Evolutionary conservation across 2,888 invertebrate species (phyloP), one percentile per base, ranked within the genome.

Genomic region (Hypena proboscidalis): DNA sequence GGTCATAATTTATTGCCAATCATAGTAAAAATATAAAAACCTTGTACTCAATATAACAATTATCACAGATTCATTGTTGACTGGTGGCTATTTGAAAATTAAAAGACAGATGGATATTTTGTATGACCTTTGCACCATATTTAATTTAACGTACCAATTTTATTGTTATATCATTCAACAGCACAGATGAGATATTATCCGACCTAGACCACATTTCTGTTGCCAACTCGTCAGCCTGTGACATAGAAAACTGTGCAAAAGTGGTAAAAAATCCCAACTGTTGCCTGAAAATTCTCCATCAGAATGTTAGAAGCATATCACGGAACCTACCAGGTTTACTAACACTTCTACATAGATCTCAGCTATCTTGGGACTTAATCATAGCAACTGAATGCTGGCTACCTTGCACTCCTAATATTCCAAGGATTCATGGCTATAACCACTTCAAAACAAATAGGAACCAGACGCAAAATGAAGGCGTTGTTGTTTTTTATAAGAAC

Each of bases 281-380:
- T 7, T 21, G 40, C 7, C n/a, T 40, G 4, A 40, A 27, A 29
- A 9, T 40, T 2, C 10, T 33, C 10, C 40, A 33, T 7, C 41
- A 41, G 10, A 41, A 41, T 23, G 34, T 41, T 4, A 29, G 41
- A 17, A 41, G 41, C 27, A 6, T 33, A 9, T 30, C 29, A 22
- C n/a, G 23, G 1, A 41, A 41, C 11, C 8, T 41, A 0, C 6
- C 10, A 1, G 34, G 34, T 0, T 3, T 41, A 1, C 9, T 23
- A 4, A 22, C 34, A 8, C 8, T 35, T n/a, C 21, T 41, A 1
- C 9, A 4, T 1, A 1, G 6, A 6, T 34, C 15, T 8, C 31
- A 14, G 0, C n/a, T 31, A 1, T 23, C 11, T 7, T 41, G 41
- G 34, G 41, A 41, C 8, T 30, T 17, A 4, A 42, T 42, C 4